Base-by-base conservation (phyloP, 2,113 vertebrate genomes). In the Danionella cerebrum region DNA sequence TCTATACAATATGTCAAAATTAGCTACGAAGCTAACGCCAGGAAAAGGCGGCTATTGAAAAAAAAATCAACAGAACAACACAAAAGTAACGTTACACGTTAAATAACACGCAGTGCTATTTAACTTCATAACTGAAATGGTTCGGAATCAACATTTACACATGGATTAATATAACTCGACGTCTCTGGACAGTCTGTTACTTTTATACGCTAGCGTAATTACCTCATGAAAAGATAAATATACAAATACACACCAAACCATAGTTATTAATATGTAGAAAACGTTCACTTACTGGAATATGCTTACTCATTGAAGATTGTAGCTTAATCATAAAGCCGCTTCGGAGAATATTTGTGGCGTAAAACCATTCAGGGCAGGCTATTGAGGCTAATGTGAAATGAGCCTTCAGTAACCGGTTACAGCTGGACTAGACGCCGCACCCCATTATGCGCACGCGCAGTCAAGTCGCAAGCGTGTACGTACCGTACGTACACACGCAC, bases 301-400 rank as follows among this genome's bases (percentile, higher is more conserved):
- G 94, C 91, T 93, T 97, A 97, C 93, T 96, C 93, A 97, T 97
- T 97, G 94, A 97, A 96, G 93, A 96, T 91, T 94, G 93, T 95
- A 94, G 90, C 93, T 92, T 94, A 91, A 97, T 94, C 94, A 96
- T 96, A 92, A 93, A 93, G 94, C 91, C 93, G 91, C 90, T 92
- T 85, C 86, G 83, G 83, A 91, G 86, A 90, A 90, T 80, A 71
- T 53, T 63, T 63, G 58, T 73, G 79, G 73, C 78, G 83, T 80
- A 85, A 71, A 82, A 84, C 89, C 86, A 89, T 89, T 87, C 88
- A 90, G 85, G 77, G 76, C 74, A 79, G 44, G 51, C 29, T 19
- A 7, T 63, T 35, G 5, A n/a, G n/a, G n/a, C n/a, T n/a, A n/a
- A n/a, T 53, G 62, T 29, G 24, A 64, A 29, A 18, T 60, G 33